Evolutionary conservation across 35 echinoderm and acorn worm species (phyloP).

Genomic region (Holothuria glaberrima): DNA sequence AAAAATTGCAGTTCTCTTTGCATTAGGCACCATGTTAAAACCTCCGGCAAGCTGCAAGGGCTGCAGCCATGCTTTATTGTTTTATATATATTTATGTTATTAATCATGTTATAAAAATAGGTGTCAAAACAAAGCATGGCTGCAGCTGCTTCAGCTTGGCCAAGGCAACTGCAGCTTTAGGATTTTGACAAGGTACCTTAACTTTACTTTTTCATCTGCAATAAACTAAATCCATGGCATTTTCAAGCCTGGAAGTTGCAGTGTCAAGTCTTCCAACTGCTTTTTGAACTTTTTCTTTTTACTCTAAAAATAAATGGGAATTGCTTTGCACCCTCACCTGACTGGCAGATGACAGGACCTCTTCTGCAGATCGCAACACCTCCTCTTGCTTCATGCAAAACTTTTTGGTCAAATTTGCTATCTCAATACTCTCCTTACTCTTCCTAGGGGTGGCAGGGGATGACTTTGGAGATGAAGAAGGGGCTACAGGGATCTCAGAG

Average conservation of each 20-base stretch:
- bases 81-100: too few relatives aligned
- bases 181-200: too few relatives aligned
- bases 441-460: slow-evolving; percentile 54
- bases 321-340: slow-evolving; percentile 61
- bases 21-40: too few relatives aligned
- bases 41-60: too few relatives aligned
- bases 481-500: neutral
- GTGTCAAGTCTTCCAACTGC: too few relatives aligned
- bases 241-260: too few relatives aligned
- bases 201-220: too few relatives aligned
- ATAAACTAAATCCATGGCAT: too few relatives aligned
- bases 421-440: slow-evolving; percentile 78
- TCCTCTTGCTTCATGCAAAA: slow-evolving; percentile 92
- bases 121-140: neutral
- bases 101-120: too few relatives aligned
- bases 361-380: slow-evolving; percentile 90
- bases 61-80: neutral
- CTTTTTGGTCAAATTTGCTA: slow-evolving; percentile 94
- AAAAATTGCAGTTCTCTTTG: too few relatives aligned
- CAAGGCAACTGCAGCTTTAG: too few relatives aligned
- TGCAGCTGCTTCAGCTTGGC: too few relatives aligned
- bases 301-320: neutral
- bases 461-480: slow-evolving; percentile 33
- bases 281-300: neutral
- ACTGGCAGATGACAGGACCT: slow-evolving; percentile 91